phyloP scores from a whole-genome alignment of 2,888 invertebrate species.

The Didymodactylos carnosus region DNA sequence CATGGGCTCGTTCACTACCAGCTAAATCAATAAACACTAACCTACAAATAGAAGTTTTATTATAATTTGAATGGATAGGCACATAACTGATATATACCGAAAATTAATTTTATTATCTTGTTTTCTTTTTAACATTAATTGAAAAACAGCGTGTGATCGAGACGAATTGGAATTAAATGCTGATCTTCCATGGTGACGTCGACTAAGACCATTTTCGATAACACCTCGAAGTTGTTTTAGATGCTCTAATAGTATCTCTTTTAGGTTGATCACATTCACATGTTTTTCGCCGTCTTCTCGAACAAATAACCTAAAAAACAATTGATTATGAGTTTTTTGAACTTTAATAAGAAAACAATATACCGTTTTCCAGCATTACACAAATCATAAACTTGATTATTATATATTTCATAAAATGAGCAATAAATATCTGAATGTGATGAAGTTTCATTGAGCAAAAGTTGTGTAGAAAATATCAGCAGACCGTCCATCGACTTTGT shows the following conservation, averaged over 20 bases:
- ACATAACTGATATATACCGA: too few species aligned
- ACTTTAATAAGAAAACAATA: neutral
- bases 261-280: conserved; percentile 30
- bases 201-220: conserved; percentile 27
- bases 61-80: too few species aligned
- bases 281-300: conserved; percentile 28
- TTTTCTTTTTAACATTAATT: conserved; percentile 23
- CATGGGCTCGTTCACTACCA: conserved; percentile 32
- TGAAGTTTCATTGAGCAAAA: neutral
- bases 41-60: too few species aligned
- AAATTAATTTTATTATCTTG: neutral
- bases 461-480: neutral
- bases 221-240: conserved; percentile 24
- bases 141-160: conserved; percentile 32
- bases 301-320: conserved; percentile 24
- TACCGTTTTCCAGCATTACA: conserved; percentile 29
- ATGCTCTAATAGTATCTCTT: conserved; percentile 26
- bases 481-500: conserved; percentile 1
- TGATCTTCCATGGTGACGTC: conserved; percentile 28
- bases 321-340: neutral
- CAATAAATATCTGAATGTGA: neutral
- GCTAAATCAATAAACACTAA: conserved; percentile 33
- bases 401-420: conserved; percentile 29
- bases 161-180: conserved; percentile 32
- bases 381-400: conserved; percentile 32